Base-by-base conservation (phyloP, 2,797 vertebrate species). In the Thamnophis elegans region DNA sequence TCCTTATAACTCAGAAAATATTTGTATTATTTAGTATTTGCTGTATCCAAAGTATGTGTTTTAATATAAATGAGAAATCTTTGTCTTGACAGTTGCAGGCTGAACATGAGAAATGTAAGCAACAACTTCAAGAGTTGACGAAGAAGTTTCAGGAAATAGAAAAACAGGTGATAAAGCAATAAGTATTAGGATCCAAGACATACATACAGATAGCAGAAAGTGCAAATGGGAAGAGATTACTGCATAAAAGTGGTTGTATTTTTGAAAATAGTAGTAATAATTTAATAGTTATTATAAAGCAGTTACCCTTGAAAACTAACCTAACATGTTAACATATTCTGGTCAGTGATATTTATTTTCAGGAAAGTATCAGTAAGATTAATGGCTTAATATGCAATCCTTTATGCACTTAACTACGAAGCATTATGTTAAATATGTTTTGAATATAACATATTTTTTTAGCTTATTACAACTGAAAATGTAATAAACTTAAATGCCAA, bases 71-170 rank as follows among this genome's bases (percentile, higher is more conserved):
- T 42, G 87, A 95, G 91, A 94, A 89, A 89, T 90, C 96, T 92
- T 91, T 95, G 91, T 94, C 92, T 97, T 96, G 25, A 92, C 97
- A 99, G 99, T 96, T 99, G 94, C 98, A 98, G 93, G 95, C 96
- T 95, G 98, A 99, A 97, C 99, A 98, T 94, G 97, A 98, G 91
- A 98, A 98, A 93, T 98, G 98, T 95, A 98, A 99, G 92, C 97
- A 96, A 89, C 98, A 99, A 95, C 98, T 99, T 93, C 98, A 98
- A 96, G 99, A 99, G 89, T 73, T 99, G 91, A 97, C 96, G 92
- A 97, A 95, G 94, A 98, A 98, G 92, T 97, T 99, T 94, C 98
- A 99, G 96, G 98, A 98, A 96, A 96, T 99, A 97, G 98, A 99
- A 94, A 95, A 97, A 53, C 98, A 99, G 99, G 99, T 99, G 96